Evolutionary conservation across 2,797 vertebrate species (phyloP).

Genomic region (Pangasius sanitwongsei): DNA sequence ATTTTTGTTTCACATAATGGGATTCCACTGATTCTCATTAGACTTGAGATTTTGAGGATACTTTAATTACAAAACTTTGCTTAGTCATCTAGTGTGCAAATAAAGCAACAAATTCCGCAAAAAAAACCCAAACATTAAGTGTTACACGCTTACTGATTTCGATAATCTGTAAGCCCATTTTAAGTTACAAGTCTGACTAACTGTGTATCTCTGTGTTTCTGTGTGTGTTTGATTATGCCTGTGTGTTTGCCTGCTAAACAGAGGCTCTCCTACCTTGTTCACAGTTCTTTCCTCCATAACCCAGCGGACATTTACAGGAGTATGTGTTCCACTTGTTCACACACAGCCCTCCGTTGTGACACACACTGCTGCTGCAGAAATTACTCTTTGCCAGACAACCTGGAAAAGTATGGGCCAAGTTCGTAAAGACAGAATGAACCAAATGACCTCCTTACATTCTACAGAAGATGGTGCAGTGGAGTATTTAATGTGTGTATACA

Average conservation of each 20-base stretch:
- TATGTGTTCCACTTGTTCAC: conserved; percentile 83
- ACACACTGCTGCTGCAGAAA: conserved; percentile 77
- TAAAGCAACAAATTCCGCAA: background rate
- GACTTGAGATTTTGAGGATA: background rate
- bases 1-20: background rate
- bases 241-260: background rate
- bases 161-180: background rate
- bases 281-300: conserved; percentile 85
- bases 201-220: conserved; percentile 6
- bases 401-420: conserved; percentile 55
- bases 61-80: background rate
- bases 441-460: background rate
- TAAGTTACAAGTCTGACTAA: conserved; percentile 23
- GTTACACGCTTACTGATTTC: background rate
- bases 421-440: background rate
- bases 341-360: conserved; percentile 84
- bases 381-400: conserved; percentile 81
- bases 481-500: background rate
- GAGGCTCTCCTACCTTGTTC: conserved; percentile 78
- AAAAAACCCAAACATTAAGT: background rate
- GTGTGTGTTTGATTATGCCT: background rate
- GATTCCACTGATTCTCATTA: background rate
- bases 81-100: background rate
- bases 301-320: conserved; percentile 78
- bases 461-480: background rate